These are phyloP conservation scores for Venusia cambrica DNA, from an alignment of 2,888 invertebrate species.

Conservation along the genomic window DNA sequence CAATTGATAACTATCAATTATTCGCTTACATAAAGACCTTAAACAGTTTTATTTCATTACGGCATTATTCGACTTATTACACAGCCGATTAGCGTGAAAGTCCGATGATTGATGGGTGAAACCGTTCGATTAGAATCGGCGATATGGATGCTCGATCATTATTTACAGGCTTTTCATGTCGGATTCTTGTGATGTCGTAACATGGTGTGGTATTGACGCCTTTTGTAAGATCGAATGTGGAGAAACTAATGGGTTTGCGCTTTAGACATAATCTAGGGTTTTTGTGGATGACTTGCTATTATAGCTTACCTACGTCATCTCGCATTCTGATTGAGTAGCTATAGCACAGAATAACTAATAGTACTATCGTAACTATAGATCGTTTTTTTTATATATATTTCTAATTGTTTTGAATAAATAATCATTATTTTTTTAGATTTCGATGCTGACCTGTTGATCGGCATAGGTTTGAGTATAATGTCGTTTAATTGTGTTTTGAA, in stretches of 20 bases:
- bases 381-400: too few species aligned
- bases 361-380: too few species aligned
- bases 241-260: slow-evolving; percentile 1
- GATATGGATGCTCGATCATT: slow-evolving; percentile 38
- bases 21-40: slow-evolving; percentile 42
- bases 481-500: too few species aligned
- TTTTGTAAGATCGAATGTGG: slow-evolving; percentile 7
- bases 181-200: slow-evolving; percentile 21
- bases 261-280: neutral
- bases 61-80: slow-evolving; percentile 55
- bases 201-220: slow-evolving; percentile 9
- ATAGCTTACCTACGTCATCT: too few species aligned
- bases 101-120: slow-evolving; percentile 52
- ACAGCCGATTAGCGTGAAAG: slow-evolving; percentile 58
- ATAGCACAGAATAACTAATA: too few species aligned
- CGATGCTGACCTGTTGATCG: too few species aligned
- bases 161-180: slow-evolving; percentile 42
- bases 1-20: slow-evolving; percentile 41
- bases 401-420: too few species aligned
- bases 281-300: neutral
- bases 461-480: too few species aligned
- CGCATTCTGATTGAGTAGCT: too few species aligned
- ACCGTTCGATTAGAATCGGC: slow-evolving; percentile 26
- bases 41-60: slow-evolving; percentile 28
- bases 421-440: too few species aligned